Conservation (phyloP, 2,113 vertebrate genomes). For the Mola mola region DNA sequence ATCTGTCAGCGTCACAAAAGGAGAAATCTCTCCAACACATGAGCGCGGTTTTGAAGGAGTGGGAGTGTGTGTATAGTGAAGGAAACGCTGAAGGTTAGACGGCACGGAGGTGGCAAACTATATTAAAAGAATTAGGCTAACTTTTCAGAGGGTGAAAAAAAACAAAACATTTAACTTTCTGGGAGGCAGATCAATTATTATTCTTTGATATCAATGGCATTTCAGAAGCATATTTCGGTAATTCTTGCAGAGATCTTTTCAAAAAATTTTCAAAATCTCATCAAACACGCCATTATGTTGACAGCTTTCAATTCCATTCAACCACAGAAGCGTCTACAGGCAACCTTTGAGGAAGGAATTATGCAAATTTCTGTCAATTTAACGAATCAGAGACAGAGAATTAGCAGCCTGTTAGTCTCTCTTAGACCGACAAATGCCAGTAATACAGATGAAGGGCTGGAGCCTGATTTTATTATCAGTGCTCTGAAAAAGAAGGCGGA, state of each 20-base stretch:
- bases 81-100: constrained; percentile 47
- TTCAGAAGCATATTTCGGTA: constrained; percentile 37
- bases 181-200: constrained; percentile 19
- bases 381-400: constrained; percentile 73
- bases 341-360: constrained; percentile 66
- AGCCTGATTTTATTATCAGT: constrained; percentile 72
- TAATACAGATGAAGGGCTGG: constrained; percentile 74
- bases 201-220: constrained; percentile 38
- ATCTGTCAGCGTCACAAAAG: constrained; percentile 60
- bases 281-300: constrained; percentile 67
- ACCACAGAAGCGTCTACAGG: constrained; percentile 49
- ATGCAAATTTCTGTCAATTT: constrained; percentile 77
- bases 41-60: constrained; percentile 2
- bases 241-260: constrained; percentile 39
- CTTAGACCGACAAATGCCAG: constrained; percentile 67
- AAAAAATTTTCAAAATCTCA: constrained; percentile 64
- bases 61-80: constrained; percentile 17
- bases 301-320: constrained; percentile 60
- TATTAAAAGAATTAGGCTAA: constrained; percentile 42
- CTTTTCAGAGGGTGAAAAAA: constrained; percentile 40
- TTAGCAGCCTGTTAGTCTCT: constrained; percentile 75
- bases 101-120: not conserved
- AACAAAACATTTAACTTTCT: constrained; percentile 21
- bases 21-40: constrained; percentile 23
- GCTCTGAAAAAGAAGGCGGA: constrained; percentile 29